Evolutionary conservation across 2,113 vertebrate species (phyloP).

Genomic region (Erpornis zantholeuca): DNA sequence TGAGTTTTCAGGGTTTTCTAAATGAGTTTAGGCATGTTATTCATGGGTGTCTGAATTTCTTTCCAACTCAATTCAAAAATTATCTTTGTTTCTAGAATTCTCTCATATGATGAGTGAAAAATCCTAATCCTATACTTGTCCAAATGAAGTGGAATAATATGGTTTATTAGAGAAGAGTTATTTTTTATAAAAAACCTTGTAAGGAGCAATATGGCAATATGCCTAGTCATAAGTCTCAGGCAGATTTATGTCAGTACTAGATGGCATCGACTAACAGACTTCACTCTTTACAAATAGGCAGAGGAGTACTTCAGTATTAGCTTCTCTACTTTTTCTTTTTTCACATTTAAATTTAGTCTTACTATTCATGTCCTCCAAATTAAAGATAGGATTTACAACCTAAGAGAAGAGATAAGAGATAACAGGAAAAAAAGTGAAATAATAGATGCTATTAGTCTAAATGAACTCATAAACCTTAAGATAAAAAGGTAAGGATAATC

Average conservation of each 20-base stretch:
- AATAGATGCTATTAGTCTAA: background rate
- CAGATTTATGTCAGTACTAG: background rate
- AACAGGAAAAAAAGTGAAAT: background rate
- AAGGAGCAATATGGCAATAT: background rate
- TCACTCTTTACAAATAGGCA: background rate
- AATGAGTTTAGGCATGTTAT: background rate
- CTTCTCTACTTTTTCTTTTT: background rate
- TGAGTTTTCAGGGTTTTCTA: background rate
- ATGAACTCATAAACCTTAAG: background rate
- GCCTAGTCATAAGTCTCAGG: background rate
- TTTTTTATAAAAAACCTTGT: background rate
- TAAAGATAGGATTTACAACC: background rate
- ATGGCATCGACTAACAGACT: background rate
- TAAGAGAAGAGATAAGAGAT: background rate
- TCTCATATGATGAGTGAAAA: background rate
- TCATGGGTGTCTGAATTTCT: background rate
- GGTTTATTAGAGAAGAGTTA: background rate
- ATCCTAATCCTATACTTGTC: background rate
- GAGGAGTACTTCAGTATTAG: background rate
- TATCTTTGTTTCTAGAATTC: background rate
- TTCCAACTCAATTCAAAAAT: background rate
- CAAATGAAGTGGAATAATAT: background rate
- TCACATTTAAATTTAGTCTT: background rate
- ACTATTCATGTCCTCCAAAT: background rate
- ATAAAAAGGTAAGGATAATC: background rate